Evolutionary conservation across 35 echinoderm and acorn worm genomes (phyloP).

Genomic region (Lytechinus pictus): DNA sequence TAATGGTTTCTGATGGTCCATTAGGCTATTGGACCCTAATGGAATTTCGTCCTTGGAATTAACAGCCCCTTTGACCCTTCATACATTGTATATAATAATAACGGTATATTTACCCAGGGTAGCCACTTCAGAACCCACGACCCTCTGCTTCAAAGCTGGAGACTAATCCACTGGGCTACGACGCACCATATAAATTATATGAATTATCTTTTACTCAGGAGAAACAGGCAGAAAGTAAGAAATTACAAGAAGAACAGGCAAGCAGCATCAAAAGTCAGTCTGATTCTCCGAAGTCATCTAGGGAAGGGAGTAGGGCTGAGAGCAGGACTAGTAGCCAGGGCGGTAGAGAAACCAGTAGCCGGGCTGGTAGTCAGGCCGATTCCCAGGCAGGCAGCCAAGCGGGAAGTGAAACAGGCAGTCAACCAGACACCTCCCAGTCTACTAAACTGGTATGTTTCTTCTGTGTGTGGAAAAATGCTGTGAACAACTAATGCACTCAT

Average conservation of each 20-base stretch:
- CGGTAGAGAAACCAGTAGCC: background rate
- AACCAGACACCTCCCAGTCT: constrained; percentile 6
- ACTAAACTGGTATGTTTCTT: background rate
- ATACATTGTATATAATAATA: no score
- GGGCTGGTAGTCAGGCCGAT: background rate
- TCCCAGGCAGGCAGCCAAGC: background rate
- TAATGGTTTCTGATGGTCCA: no score
- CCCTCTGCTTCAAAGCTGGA: no score
- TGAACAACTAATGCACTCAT: no score
- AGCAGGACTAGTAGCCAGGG: background rate
- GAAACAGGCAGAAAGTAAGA: background rate
- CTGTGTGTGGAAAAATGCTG: background rate
- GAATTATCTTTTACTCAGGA: background rate
- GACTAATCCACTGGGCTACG: no score
- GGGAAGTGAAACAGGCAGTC: background rate
- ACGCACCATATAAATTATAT: background rate
- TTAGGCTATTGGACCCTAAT: no score
- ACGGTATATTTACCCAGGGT: no score
- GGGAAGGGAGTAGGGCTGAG: background rate
- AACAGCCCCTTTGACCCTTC: no score
- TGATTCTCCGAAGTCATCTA: background rate
- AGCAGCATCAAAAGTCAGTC: background rate
- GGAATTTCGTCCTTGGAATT: no score
- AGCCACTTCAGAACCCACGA: no score
- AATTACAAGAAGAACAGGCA: background rate